Conservation (phyloP, 2,113 vertebrate species). For the Labeo catla region DNA sequence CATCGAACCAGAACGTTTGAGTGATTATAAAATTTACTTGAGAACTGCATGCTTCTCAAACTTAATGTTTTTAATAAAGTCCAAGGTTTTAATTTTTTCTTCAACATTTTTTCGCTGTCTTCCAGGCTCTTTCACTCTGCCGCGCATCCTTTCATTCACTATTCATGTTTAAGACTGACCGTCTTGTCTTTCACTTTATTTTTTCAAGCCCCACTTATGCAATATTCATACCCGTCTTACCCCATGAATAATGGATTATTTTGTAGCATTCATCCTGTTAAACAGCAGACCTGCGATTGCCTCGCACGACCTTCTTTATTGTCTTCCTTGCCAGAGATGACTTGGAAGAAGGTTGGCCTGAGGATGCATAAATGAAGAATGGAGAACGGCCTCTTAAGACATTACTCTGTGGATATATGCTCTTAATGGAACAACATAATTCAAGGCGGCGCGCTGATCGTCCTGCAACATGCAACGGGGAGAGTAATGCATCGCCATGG, state of each 20-base stretch:
- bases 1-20: background rate
- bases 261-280: constrained; percentile 41
- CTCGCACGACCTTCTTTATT: constrained; percentile 20
- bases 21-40: background rate
- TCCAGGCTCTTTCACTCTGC: background rate
- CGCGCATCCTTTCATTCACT: background rate
- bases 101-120: background rate
- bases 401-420: constrained; percentile 52
- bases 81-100: background rate
- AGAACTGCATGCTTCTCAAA: background rate
- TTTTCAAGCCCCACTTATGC: constrained; percentile 49
- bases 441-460: constrained; percentile 41
- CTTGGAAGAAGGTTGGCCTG: constrained; percentile 12
- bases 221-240: constrained; percentile 51
- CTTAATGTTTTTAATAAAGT: background rate
- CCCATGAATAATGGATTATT: constrained; percentile 58
- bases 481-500: constrained; percentile 57
- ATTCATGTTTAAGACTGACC: constrained; percentile 23
- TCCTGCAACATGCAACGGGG: constrained; percentile 41
- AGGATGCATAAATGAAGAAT: constrained; percentile 46
- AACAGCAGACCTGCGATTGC: constrained; percentile 29
- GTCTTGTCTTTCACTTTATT: background rate
- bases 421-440: constrained; percentile 58
- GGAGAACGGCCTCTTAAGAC: constrained; percentile 30
- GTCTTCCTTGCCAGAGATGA: background rate